Evolutionary conservation across 35 echinoderm and acorn worm species (phyloP).

Genomic region (Hemicentrotus pulcherrimus): DNA sequence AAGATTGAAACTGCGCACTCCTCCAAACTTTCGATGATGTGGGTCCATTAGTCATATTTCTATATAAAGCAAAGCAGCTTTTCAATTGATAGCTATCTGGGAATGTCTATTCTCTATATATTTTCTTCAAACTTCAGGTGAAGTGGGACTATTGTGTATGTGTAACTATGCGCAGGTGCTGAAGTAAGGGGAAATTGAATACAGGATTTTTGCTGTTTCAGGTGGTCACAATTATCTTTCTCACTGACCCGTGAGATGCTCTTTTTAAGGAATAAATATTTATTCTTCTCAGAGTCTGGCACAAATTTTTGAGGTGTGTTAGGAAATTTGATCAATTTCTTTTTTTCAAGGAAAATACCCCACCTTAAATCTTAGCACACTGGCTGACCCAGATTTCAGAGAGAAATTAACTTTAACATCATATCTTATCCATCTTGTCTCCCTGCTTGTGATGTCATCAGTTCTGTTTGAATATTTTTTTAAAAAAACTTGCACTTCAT

Average conservation of each 20-base stretch:
- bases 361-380: not conserved
- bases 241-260: not conserved
- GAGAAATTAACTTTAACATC: not conserved
- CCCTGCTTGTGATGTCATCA: not conserved
- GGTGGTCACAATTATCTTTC: not conserved
- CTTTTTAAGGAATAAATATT: not conserved
- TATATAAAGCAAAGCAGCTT: not conserved
- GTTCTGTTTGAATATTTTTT: not conserved
- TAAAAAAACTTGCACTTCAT: too few species aligned
- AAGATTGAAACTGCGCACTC: not conserved
- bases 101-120: not conserved
- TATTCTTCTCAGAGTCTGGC: not conserved
- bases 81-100: not conserved
- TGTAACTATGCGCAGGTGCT: not conserved
- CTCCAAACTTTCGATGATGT: not conserved
- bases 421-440: not conserved
- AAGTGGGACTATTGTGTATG: not conserved
- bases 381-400: not conserved
- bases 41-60: not conserved
- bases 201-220: not conserved
- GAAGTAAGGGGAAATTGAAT: not conserved
- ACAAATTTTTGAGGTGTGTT: not conserved
- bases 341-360: not conserved
- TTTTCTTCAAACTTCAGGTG: not conserved
- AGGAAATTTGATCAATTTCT: constrained; percentile 13